Percentiles rank a stretch among this genome's conserved stretches.
phyloP scores from a whole-genome alignment of 2,797 vertebrate genomes.

The Avahi laniger region DNA sequence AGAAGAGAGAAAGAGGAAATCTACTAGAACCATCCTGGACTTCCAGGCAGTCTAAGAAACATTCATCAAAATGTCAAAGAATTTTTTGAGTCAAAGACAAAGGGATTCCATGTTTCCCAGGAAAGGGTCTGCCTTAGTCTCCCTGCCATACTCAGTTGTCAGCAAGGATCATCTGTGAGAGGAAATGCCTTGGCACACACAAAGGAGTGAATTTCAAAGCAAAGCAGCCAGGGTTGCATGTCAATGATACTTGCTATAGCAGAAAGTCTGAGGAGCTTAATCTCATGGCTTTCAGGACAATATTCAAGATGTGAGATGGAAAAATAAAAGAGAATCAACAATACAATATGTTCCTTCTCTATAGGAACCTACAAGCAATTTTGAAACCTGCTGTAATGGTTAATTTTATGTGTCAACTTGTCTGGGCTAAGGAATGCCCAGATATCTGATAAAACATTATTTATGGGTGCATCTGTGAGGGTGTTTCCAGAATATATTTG shows the following conservation, averaged over 20 bases:
- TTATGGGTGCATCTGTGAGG: neutral
- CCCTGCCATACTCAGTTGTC: neutral
- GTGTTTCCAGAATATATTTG: neutral
- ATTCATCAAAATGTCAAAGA: neutral
- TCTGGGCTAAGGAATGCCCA: neutral
- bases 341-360: neutral
- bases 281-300: neutral
- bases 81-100: neutral
- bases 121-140: neutral
- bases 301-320: neutral
- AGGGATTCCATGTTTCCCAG: neutral
- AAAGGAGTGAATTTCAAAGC: neutral
- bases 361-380: neutral
- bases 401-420: neutral
- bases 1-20: neutral
- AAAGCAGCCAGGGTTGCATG: neutral
- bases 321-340: neutral
- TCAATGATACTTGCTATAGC: neutral
- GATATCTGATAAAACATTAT: neutral
- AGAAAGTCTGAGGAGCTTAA: neutral
- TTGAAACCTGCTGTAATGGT: neutral
- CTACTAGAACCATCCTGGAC: rapidly evolving
- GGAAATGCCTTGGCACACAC: neutral
- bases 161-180: neutral
- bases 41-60: neutral